Conservation (phyloP, 2,113 vertebrate species). For the Clarias macrocephalus region DNA sequence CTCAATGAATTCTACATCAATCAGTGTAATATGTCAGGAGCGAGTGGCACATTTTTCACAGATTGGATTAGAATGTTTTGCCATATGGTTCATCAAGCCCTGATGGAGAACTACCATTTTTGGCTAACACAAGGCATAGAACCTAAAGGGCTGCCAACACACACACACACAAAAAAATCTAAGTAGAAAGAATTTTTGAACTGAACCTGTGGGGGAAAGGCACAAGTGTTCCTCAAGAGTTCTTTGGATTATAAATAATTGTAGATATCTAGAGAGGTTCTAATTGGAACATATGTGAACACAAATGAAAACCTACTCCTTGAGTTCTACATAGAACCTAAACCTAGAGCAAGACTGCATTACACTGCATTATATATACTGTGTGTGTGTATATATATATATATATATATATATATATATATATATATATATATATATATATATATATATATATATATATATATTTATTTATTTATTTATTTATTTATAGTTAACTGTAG, state of each 20-base stretch:
- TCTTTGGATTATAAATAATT: background rate
- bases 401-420: too few species aligned
- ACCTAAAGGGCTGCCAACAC: conserved; percentile 5
- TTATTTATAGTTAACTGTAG: background rate
- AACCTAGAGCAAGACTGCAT: too few species aligned
- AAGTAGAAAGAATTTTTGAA: background rate
- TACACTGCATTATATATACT: too few species aligned
- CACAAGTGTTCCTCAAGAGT: too few species aligned
- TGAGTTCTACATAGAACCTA: too few species aligned
- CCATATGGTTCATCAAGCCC: background rate
- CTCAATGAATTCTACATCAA: background rate
- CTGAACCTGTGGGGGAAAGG: background rate
- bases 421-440: too few species aligned
- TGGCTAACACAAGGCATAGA: background rate
- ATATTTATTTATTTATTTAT: background rate
- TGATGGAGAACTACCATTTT: background rate
- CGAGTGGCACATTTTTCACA: background rate
- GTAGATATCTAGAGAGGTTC: too few species aligned
- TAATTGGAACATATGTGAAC: too few species aligned
- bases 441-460: too few species aligned
- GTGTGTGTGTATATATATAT: too few species aligned
- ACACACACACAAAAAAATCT: background rate
- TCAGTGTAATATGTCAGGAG: background rate
- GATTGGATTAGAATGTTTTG: background rate
- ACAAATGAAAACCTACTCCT: too few species aligned